Base-by-base conservation (phyloP, 2,113 vertebrate genomes). In the Syngnathus scovelli region DNA sequence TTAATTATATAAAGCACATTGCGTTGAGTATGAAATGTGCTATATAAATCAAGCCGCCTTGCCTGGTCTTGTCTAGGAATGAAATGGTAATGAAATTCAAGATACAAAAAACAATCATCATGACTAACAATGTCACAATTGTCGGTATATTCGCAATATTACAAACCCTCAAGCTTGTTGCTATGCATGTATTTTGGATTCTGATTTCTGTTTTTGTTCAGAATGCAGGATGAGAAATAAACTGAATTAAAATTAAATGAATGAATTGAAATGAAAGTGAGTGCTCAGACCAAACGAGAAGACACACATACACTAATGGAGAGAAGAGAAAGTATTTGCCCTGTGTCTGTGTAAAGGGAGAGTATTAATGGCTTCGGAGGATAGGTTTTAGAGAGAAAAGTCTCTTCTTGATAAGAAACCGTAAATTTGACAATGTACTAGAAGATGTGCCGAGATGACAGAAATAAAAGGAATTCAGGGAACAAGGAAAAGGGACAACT, bases 351-450 rank as follows among this genome's bases (percentile, higher is more conserved):
- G 51, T 10, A 19, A 46, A 21, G 23, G 48, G n/a, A 33, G 0
- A 33, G 1, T 19, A 66, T 23, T n/a, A 11, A 64, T 11, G 8
- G 9, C 15, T 58, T 58, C 37, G 55, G 55, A 58, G 49, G 56
- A 81, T 75, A 66, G 70, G 41, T 71, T 58, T 66, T 19, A 71
- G 76, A 76, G 69, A 48, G 46, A 76, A 33, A 38, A 70, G 55
- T 64, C 55, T 8, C 49, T 75, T 56, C 61, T 44, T 69, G 77
- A 83, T 78, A 68, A 74, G 36, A 67, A 78, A 76, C 78, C 27
- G 13, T 49, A 48, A 67, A 41, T 44, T 70, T 23, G 55, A 62
- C 66, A 70, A 67, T 58, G 43, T 43, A 71, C 38, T n/a, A 63
- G 66, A 9, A 51, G 74, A 37, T 58, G 60, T 44, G 41, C n/a